These are phyloP conservation scores for Hetaerina americana DNA, from an alignment of 1,140 invertebrate species.

Conservation along the genomic window DNA sequence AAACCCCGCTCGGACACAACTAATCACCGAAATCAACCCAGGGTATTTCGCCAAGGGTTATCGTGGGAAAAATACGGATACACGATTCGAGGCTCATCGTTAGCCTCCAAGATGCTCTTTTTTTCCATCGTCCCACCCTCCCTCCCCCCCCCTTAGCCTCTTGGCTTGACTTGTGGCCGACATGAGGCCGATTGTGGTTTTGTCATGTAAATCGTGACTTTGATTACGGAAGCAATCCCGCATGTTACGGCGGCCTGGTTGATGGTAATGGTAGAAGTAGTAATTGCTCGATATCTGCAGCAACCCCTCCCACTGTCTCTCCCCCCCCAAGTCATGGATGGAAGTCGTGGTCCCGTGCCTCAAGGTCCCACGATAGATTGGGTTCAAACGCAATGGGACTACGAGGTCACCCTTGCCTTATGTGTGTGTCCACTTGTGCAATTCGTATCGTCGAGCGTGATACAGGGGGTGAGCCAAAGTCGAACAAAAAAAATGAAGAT, in stretches of 20 bases:
- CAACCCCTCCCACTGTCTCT: too few relatives aligned
- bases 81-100: too few relatives aligned
- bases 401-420: neutral
- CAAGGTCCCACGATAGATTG: neutral
- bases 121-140: neutral
- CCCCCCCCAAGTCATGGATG: neutral
- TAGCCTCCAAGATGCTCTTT: too few relatives aligned
- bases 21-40: too few relatives aligned
- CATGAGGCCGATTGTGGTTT: neutral
- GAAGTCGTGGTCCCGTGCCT: neutral
- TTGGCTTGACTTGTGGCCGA: neutral
- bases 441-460: neutral
- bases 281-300: neutral
- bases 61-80: too few relatives aligned
- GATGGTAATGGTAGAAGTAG: too few relatives aligned
- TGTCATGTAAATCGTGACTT: neutral
- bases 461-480: neutral
- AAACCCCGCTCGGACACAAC: too few relatives aligned
- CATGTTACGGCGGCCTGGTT: neutral
- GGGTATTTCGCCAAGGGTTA: too few relatives aligned
- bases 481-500: too few relatives aligned
- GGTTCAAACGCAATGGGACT: neutral
- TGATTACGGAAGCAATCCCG: neutral
- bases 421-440: neutral
- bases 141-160: neutral